Evolutionary conservation across 2,113 vertebrate species (phyloP), one percentile per base, ranked within the genome.

Genomic region (Tauraco erythrolophus): DNA sequence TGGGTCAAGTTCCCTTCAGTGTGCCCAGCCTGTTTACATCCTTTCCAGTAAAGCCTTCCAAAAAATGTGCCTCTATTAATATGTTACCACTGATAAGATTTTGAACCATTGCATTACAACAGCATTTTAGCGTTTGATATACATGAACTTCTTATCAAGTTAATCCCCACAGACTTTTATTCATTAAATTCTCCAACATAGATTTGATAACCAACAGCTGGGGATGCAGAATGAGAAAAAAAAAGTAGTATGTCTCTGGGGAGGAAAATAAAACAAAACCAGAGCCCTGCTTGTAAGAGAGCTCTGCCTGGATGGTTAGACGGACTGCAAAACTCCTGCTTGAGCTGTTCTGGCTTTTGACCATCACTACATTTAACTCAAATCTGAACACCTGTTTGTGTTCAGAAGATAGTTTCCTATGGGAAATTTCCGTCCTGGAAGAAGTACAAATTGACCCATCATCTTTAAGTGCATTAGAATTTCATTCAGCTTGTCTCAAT

Each of bases 11-110:
- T 95, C 89, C 61, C 86, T 90, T 83, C 70, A 78, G 72, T 41
- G 45, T 93, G 68, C 81, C 91, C 87, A 95, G 78, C 31, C 86
- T 95, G 50, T 82, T 97, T 96, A 95, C 57, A 96, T 91, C 92
- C 96, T 96, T 96, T 96, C 89, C 92, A 96, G 88, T 51, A 95
- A 95, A 97, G 74, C n/a, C 37, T 97, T 96, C 83, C 82, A 84
- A 93, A 96, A 97, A 95, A 43, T 74, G 57, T 94, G 91, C 48
- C 86, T 89, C 94, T 97, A 93, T 95, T 97, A 97, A 94, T 83
- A 81, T 50, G 90, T 56, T 96, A 83, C 72, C 87, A 24, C 70
- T 92, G 97, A 97, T 97, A 97, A 97, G 95, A 93, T 94, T 96
- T 94, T 51, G 64, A 94, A 61, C 72, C 68, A 66, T 37, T 92